Evolutionary conservation across 2,888 invertebrate species (phyloP), one percentile per base, ranked within the genome.

Genomic region (Volucella inflata): DNA sequence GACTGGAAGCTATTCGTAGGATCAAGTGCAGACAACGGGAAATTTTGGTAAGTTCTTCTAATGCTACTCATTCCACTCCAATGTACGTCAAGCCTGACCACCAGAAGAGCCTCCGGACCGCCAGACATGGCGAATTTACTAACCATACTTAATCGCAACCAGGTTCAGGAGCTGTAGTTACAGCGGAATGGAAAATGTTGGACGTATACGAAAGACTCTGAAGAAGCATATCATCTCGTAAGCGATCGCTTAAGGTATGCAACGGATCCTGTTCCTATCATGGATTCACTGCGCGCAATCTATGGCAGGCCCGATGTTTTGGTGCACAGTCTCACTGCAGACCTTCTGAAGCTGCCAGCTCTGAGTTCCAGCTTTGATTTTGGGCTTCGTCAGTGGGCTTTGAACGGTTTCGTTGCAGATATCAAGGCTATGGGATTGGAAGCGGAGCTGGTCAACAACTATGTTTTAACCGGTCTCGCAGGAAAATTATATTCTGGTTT

Each of bases 41-140:
- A n/a, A n/a, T n/a, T n/a, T n/a, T 21, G 53, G 14, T 53, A 67
- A 11, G 2, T 9, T 2, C 12, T 53, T 38, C 53, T 70, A 1
- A 16, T 48, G 38, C n/a, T n/a, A 17, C 14, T 2, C 9, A 10
- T 36, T 36, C 57, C 16, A 8, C 38, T n/a, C n/a, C n/a, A n/a
- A n/a, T n/a, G n/a, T n/a, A n/a, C n/a, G n/a, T n/a, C n/a, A n/a
- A n/a, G n/a, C n/a, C n/a, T n/a, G n/a, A n/a, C n/a, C n/a, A n/a
- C n/a, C n/a, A n/a, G n/a, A n/a, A n/a, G n/a, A 44, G 40, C 11
- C 11, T 14, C n/a, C 50, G 42, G 9, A 30, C 59, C n/a, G 50
- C 60, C 59, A 30, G 71, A 60, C n/a, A 71, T 71, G 71, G 71
- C 59, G 12, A 59, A 40, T 9, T 51, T 71, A 30, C 9, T 71